Base-by-base conservation (phyloP, 2,113 vertebrate species). In the Martes martes region DNA sequence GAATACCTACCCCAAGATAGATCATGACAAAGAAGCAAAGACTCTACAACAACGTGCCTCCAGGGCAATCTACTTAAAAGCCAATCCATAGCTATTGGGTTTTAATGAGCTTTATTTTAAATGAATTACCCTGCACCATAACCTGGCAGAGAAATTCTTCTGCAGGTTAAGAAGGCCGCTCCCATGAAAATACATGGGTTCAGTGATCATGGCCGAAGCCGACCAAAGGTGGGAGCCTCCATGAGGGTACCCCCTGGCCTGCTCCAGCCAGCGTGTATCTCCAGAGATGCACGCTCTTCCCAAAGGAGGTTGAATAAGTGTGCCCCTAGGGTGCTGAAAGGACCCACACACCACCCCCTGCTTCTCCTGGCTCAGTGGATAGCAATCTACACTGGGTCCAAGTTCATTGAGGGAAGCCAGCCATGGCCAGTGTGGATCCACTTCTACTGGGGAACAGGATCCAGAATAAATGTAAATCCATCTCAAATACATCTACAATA, bases 1-100 rank as follows among this genome's bases (percentile, higher is more conserved):
- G 89, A 55, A 91, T 50, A 97, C 57, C 78, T 96, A 85, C 39
- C 67, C 95, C 95, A 96, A 82, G 61, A 74, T 2, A 96, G 67
- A 67, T 91, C 93, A 86, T 74, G 55, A 39, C 50, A 47, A 45
- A 80, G 59, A 65, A 79, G 50, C 14, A 31, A 63, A 10, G 55
- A 81, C 31, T 59, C 81, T 78, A 86, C 74, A 96, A 71, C 6
- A 19, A 55, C 24, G n/a, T 59, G 45, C 33, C n/a, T 74, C 39
- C 19, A 52, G 57, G 57, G 50, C 13, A 76, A 76, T 33, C 52
- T 63, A 89, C 15, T 89, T 79, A 94, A 92, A 89, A 91, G 23
- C 15, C 61, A 89, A 18, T 92, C n/a, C n/a, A 71, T 7, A 92
- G 76, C 13, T 23, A 15, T 1, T 39, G 69, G 6, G 57, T 55